Evolutionary conservation across 2,797 vertebrate genomes (phyloP), one percentile per base, ranked within the genome.

Genomic region (Syngnathus acus): DNA sequence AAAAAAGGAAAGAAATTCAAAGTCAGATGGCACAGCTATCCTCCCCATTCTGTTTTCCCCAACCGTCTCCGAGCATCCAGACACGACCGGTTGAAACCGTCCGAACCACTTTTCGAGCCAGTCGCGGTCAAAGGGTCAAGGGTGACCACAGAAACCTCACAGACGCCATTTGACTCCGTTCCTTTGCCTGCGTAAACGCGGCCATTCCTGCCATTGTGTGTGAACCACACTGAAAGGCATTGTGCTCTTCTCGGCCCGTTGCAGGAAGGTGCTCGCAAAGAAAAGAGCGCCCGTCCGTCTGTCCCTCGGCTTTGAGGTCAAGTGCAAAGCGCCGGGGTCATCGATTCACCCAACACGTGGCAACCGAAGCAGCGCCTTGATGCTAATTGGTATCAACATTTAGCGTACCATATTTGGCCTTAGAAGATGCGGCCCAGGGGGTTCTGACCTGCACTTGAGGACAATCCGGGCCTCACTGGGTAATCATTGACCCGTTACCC

Each of bases 401-500:
- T n/a, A n/a, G 47, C 19, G 9, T 19, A 19, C 6, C 16, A 19
- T 48, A 32, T 48, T 48, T 48, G 19, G 48, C 6, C 17, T 19
- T n/a, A 40, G 43, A 62, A 19, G 32, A 39, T 40, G 32, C 58
- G 19, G 39, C 16, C 63, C 47, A 16, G 6, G 39, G 17, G 19
- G 32, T 32, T 51, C 55, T 75, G 87, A 90, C 88, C 87, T 68
- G 72, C 68, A 70, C 64, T 43, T 78, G 71, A 90, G 89, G 89
- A 89, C 86, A 86, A 79, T 68, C 72, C 72, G 50, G 76, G 73
- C 78, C 65, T 75, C 42, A 9, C 71, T 77, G 64, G 78, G 79
- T 90, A 92, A 90, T 91, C 82, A 90, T 90, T 92, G 74, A 89
- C 88, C 73, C 71, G 83, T 84, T 82, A 83, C 87, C 84, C 79